Base-by-base conservation (phyloP, 2,797 vertebrate genomes). In the Acridotheres tristis region DNA sequence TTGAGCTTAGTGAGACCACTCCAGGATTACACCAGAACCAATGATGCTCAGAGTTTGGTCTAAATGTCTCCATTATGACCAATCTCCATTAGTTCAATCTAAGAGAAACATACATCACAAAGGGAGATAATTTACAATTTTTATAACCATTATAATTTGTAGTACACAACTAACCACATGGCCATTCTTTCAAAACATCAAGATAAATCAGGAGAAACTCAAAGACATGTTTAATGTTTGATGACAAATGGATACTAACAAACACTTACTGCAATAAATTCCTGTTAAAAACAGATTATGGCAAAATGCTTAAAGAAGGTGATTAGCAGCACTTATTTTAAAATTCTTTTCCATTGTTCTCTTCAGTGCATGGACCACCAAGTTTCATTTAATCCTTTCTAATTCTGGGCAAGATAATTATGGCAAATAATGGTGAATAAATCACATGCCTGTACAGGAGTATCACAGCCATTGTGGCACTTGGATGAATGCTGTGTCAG, bases 371-470 rank as follows among this genome's bases (percentile, higher is more conserved):
- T 1, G 36, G 96, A 94, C 93, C 95, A 95, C 95, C 92, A 95
- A 92, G 88, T 89, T 95, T 76, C 61, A 86, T 80, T 93, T 96
- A 97, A 96, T 96, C 81, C 83, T 89, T 95, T 69, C 87, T 95
- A 93, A 89, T 93, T 92, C 88, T 72, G 51, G 83, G 80, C 65
- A 87, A 78, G 75, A 87, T 92, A 97, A 97, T 97, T 93, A 94
- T 61, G 82, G 93, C 82, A 87, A 96, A 95, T 93, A 93, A 96
- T 88, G 83, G 95, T 89, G 88, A 97, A 95, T 81, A 94, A 96
- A 95, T 97, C 94, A 90, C 88, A 94, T 88, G 95, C 59, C 95
- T 89, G 83, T 80, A 92, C 50, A 94, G 91, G 91, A 95, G 82
- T 93, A 95, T 92, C 92, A 55, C 84, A 90, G 89, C 80, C 91